Evolutionary conservation across 2,797 vertebrate species (phyloP).

Genomic region (Graptemys geographica): DNA sequence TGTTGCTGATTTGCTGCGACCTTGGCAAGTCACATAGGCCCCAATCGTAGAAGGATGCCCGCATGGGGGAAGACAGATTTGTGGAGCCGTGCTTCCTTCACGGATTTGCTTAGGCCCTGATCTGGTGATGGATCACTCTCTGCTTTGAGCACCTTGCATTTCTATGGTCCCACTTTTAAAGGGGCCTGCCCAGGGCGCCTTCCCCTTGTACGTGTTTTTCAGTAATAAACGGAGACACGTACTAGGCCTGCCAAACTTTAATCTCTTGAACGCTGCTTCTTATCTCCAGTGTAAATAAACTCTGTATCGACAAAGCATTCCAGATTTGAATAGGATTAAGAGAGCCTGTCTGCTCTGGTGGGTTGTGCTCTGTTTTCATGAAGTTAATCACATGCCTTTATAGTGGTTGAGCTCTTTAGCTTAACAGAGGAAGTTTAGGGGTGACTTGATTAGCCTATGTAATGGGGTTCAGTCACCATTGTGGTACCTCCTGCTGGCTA

Average conservation of each 20-base stretch:
- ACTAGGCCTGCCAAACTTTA: background rate
- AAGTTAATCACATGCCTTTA: background rate
- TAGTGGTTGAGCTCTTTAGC: background rate
- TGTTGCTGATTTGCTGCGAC: fast-evolving
- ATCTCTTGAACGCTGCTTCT: background rate
- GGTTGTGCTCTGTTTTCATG: background rate
- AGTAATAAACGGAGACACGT: background rate
- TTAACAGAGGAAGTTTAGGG: background rate
- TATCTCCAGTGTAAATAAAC: background rate
- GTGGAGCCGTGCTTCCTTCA: background rate
- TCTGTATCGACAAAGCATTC: background rate
- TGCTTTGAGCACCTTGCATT: background rate
- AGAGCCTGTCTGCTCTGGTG: background rate
- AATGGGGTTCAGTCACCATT: too few relatives aligned
- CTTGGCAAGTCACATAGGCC: background rate
- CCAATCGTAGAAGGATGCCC: background rate
- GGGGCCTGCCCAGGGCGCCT: background rate
- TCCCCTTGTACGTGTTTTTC: background rate
- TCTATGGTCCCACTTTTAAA: background rate
- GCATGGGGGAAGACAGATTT: background rate
- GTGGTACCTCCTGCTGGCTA: too few relatives aligned
- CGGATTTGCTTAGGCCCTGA: background rate
- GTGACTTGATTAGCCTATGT: background rate
- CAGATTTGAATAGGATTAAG: background rate
- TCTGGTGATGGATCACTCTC: background rate